Percentiles rank a stretch among this genome's conserved stretches.
Evolutionary conservation across 2,113 vertebrate genomes (phyloP).

Genomic region (Mixornis gularis): DNA sequence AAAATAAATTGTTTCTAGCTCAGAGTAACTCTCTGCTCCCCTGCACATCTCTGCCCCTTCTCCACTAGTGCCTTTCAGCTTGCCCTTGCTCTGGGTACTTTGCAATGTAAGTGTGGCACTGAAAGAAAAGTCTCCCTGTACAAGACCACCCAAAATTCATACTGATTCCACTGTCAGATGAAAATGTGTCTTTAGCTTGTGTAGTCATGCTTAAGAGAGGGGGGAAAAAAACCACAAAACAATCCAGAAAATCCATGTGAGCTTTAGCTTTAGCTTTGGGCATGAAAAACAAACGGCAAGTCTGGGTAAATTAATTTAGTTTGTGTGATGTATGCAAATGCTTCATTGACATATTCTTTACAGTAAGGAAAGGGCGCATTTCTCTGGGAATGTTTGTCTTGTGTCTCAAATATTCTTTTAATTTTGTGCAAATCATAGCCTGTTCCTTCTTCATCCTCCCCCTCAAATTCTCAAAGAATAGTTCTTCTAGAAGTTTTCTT

Average conservation of each 20-base stretch:
- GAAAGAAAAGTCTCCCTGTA: not conserved
- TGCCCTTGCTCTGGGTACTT: not conserved
- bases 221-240: not conserved
- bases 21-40: not conserved
- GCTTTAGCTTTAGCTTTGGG: not conserved
- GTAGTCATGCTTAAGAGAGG: not conserved
- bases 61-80: not conserved
- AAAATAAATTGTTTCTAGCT: not conserved
- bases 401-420: not conserved
- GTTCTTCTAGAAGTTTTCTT: not conserved
- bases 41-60: not conserved
- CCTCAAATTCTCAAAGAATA: not conserved
- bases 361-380: not conserved
- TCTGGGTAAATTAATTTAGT: not conserved
- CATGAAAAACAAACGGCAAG: not conserved
- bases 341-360: not conserved
- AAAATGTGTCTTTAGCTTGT: not conserved
- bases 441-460: not conserved
- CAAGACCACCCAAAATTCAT: not conserved
- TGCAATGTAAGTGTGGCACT: not conserved
- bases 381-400: not conserved
- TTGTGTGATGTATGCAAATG: not conserved
- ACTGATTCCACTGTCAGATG: not conserved
- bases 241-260: not conserved
- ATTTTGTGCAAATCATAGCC: not conserved